These are phyloP conservation scores for Anas georgica DNA, from an alignment of 2,797 vertebrate species.

Conservation along the genomic window DNA sequence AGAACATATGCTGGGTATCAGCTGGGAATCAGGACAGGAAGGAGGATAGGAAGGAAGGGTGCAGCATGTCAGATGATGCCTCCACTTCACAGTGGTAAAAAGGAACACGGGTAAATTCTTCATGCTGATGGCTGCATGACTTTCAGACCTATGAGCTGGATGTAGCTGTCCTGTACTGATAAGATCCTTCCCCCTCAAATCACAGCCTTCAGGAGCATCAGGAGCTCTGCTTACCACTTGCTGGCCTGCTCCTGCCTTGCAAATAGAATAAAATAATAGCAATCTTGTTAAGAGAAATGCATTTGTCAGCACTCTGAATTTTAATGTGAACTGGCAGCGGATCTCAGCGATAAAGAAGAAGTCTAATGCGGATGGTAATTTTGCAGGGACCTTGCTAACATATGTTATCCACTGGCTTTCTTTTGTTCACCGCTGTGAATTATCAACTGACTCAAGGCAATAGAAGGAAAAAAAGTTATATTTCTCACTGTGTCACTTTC, in stretches of 20 bases:
- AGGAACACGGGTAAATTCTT: background rate
- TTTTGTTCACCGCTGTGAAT: slow-evolving; percentile 66
- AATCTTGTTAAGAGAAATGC: slow-evolving; percentile 34
- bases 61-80: background rate
- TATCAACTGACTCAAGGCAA: slow-evolving; percentile 65
- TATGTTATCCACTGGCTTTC: slow-evolving; percentile 50
- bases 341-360: slow-evolving; percentile 53
- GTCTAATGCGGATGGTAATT: slow-evolving; percentile 42
- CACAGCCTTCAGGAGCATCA: background rate
- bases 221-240: background rate
- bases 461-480: slow-evolving; percentile 26
- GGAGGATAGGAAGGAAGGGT: background rate
- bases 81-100: rapidly evolving
- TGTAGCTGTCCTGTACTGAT: background rate
- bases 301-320: slow-evolving; percentile 60
- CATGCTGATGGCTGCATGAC: rapidly evolving
- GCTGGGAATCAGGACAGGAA: background rate
- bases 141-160: background rate
- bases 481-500: slow-evolving; percentile 51
- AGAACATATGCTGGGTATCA: background rate
- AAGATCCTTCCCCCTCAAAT: background rate
- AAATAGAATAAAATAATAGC: background rate
- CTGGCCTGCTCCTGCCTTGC: background rate
- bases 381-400: slow-evolving; percentile 60
- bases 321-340: slow-evolving; percentile 16